Evolutionary conservation across 2,888 invertebrate genomes (phyloP), one percentile per base, ranked within the genome.

Genomic region (Sussaba pulchella): DNA sequence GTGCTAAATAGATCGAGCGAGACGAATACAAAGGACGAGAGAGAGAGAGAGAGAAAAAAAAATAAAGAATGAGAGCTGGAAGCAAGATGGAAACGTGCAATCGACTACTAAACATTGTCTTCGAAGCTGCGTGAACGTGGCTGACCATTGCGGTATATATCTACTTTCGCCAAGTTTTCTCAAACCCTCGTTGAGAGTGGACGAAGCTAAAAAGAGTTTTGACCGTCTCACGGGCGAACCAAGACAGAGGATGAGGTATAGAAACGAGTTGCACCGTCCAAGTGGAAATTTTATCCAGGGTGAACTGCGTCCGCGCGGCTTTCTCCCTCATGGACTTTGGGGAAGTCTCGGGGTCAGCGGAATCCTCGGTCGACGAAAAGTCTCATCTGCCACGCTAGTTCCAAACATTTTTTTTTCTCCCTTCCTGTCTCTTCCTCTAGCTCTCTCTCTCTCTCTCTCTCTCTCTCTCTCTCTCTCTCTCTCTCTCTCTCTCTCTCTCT

Each of bases 101-200:
- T 14, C 39, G 71, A 72, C 50, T 72, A 63, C 71, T 47, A 63
- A 72, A 72, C 61, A 59, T 24, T 63, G 24, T 36, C n/a, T 10
- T 24, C 3, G 26, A 17, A 36, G n/a, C 14, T 36, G 36, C 10
- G 17, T 12, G 45, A 59, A 19, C 57, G 14, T 8, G 14, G 2
- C 39, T 21, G 6, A 10, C 4, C 26, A 9, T 10, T 17, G 6
- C 3, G 17, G 47, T 24, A 12, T 8, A 50, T 24, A 26, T 36
- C 21, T 36, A n/a, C 14, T 72, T 63, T n/a, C 6, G 17, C 50
- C 45, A 67, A 61, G 61, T 72, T 72, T 50, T 14, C 61, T 47
- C 12, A 14, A 21, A 10, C 2, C 17, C 26, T 26, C 5, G 9
- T 4, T 14, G 26, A 41, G 31, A 31, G 57, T n/a, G 31, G 54